Conservation (phyloP, 2,113 vertebrate species). For the Aegithalos caudatus region DNA sequence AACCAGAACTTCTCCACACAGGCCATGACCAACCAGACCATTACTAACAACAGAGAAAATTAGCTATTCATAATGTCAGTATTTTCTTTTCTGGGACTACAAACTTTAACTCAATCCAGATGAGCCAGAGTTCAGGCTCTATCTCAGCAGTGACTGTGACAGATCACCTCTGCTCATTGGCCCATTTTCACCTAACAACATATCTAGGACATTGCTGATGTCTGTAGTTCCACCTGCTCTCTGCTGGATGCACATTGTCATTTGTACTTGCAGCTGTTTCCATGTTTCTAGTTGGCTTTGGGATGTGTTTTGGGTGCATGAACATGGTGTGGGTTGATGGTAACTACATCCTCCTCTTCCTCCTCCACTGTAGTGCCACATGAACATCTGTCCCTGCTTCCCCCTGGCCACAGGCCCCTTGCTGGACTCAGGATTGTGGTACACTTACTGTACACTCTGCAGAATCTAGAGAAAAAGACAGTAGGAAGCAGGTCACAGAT, state of each 20-base stretch:
- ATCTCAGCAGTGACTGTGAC: neutral
- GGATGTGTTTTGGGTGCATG: neutral
- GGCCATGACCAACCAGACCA: fast-evolving
- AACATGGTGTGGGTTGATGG: neutral
- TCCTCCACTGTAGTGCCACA: neutral
- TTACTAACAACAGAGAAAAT: neutral
- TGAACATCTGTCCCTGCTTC: neutral
- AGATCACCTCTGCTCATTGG: neutral
- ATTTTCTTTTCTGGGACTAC: neutral
- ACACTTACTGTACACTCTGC: neutral
- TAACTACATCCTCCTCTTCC: neutral
- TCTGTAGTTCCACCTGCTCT: neutral
- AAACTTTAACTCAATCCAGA: neutral
- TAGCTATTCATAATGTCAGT: neutral
- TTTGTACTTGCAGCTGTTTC: neutral
- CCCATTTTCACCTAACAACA: neutral
- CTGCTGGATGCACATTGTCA: neutral
- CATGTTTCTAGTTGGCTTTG: neutral
- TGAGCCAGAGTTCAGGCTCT: neutral
- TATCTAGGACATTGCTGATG: neutral
- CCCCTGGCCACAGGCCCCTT: neutral
- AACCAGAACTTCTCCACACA: neutral
- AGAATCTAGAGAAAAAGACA: neutral
- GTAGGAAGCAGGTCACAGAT: neutral
- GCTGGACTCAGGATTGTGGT: neutral